Evolutionary conservation across 1,140 invertebrate genomes (phyloP), one percentile per base, ranked within the genome.

Genomic region (Platorchestia sp.): DNA sequence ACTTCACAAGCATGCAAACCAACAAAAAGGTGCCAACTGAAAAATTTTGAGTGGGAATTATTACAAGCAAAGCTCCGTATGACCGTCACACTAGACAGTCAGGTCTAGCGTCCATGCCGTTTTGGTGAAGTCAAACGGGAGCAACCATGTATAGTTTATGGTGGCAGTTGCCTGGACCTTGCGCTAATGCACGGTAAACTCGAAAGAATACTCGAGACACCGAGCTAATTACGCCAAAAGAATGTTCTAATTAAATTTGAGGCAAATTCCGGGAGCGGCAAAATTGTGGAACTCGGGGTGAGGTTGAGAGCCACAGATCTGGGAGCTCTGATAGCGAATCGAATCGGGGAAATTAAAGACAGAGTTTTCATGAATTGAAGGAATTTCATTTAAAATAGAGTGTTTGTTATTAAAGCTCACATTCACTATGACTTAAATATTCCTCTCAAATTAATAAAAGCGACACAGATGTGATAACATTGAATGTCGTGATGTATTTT

Each of bases 171-270:
- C 43, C 45, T n/a, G 91, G 45, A 45, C 41, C 91, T 44, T 47
- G 40, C 91, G 91, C 45, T 93, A 93, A 93, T 93, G 91, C 45
- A 93, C 44, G 44, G 91, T 93, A 93, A 93, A 93, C 91, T 93
- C 91, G 19, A 93, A 93, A 93, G 91, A 93, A 93, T 93, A 93
- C 91, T 93, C 45, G 7, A 93, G 91, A 93, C 47, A 93, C 43
- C 91, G 91, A 93, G 44, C 91, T 93, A 93, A 93, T 93, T 93
- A 93, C 91, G 7, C 43, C 89, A 93, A 19, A 93, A 93, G 91
- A 93, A 93, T 93, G 91, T 93, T 93, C 91, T 93, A 93, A 93
- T 93, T 93, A 45, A 93, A 93, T 45, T 47, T 45, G 91, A 45
- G 6, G 36, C 44, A 45, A 45, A 45, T 93, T 93, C 91, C 45